Evolutionary conservation across 2,797 vertebrate species (phyloP).

Genomic region (Tauraco hartlaubi): DNA sequence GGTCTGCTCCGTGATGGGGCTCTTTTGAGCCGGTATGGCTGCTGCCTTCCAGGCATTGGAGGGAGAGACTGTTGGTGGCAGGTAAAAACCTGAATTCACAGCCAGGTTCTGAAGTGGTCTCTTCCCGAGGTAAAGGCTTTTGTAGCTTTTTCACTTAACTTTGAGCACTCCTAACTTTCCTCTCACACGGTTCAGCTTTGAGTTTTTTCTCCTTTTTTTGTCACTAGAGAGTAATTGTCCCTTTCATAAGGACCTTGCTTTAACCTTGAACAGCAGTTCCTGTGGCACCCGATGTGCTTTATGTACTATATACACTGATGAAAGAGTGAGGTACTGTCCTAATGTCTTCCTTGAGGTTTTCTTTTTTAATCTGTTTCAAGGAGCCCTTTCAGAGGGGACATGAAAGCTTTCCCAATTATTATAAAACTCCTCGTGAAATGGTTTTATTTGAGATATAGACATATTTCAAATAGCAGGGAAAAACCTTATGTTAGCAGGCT

Average conservation of each 20-base stretch:
- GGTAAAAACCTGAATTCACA: neutral
- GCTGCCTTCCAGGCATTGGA: neutral
- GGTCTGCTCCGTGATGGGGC: rapidly evolving
- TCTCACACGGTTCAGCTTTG: neutral
- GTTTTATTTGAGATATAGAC: neutral
- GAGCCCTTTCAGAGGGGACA: constrained; percentile 8
- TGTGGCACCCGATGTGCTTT: constrained; percentile 37
- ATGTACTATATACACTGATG: constrained; percentile 55
- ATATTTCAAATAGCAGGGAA: neutral
- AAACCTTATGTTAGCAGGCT: neutral
- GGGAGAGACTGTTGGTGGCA: neutral
- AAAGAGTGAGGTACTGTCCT: constrained; percentile 41
- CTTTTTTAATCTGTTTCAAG: constrained; percentile 36
- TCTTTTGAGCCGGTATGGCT: rapidly evolving
- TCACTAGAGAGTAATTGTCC: constrained; percentile 53
- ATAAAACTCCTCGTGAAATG: neutral
- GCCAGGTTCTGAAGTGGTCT: neutral
- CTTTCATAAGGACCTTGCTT: constrained; percentile 64
- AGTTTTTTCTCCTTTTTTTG: constrained; percentile 58
- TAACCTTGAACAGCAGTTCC: constrained; percentile 63
- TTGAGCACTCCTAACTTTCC: constrained; percentile 31
- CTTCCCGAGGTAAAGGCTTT: constrained; percentile 12
- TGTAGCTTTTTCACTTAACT: constrained; percentile 29
- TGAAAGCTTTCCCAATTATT: constrained; percentile 19
- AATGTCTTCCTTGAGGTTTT: constrained; percentile 44